phyloP scores from a whole-genome alignment of 2,888 invertebrate species.

The Lepeophtheirus nordmannii region DNA sequence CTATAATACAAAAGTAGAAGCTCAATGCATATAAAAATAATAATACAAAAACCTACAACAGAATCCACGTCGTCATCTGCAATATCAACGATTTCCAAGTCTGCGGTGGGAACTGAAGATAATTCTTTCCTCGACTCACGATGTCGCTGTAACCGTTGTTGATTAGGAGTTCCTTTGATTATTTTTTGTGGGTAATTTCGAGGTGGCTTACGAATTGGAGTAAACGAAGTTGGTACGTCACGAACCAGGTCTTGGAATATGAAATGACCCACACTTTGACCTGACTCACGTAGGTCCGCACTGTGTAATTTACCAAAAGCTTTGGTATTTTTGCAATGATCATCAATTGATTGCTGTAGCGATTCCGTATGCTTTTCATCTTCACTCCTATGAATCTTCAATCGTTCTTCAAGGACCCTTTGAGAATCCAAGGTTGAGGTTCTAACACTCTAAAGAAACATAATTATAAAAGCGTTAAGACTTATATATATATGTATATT shows the following conservation, averaged over 20 bases:
- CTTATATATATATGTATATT: no score
- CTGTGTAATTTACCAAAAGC: background rate
- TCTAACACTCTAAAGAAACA: background rate
- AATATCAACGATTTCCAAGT: background rate
- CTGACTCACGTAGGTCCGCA: background rate
- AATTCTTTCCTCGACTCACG: background rate
- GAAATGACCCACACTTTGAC: background rate
- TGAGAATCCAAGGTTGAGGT: background rate
- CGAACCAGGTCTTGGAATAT: background rate
- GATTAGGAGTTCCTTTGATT: conserved; percentile 5
- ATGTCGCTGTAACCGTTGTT: background rate
- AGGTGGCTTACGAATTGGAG: background rate
- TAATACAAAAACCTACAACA: background rate
- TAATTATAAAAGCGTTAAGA: background rate
- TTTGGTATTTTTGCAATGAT: background rate
- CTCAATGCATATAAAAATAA: no score
- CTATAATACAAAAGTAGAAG: no score
- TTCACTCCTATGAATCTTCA: background rate
- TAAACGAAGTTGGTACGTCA: background rate
- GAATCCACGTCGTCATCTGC: conserved; percentile 7
- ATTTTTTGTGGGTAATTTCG: conserved; percentile 11
- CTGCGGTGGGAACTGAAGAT: background rate
- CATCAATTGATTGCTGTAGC: background rate
- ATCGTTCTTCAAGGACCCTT: background rate
- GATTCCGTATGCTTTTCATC: background rate